A percentile compares a stretch with the other conserved stretches of the same genome.
These are phyloP conservation scores for Slavum lentiscoides DNA, from an alignment of 2,888 invertebrate genomes.

Conservation along the genomic window DNA sequence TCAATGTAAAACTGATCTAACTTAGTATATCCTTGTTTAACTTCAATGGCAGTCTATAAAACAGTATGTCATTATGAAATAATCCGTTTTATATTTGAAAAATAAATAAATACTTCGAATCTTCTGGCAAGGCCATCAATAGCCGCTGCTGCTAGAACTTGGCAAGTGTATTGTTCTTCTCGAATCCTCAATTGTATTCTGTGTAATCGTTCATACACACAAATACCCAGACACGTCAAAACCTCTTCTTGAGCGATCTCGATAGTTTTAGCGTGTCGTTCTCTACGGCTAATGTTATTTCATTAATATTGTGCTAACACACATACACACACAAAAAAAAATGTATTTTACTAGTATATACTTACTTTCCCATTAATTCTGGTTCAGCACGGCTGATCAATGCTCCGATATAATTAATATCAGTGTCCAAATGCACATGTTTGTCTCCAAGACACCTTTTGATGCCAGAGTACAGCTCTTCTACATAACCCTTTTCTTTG, in stretches of 20 bases:
- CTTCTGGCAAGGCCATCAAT: conserved; percentile 85
- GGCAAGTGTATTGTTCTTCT: conserved; percentile 92
- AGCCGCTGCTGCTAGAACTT: conserved; percentile 85
- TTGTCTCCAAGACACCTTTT: conserved; percentile 82
- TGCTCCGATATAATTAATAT: conserved; percentile 85
- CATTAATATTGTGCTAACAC: neutral
- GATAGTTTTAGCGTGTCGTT: conserved; percentile 93
- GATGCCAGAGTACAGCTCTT: conserved; percentile 83
- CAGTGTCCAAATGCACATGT: conserved; percentile 84
- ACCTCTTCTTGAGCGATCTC: conserved; percentile 97
- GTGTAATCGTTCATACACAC: conserved; percentile 87
- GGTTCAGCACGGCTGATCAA: conserved; percentile 89
- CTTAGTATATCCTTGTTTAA: conserved; percentile 85
- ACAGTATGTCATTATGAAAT: conserved; percentile 28
- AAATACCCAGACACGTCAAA: conserved; percentile 89
- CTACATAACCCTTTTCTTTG: conserved; percentile 87
- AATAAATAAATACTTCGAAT: conserved; percentile 67
- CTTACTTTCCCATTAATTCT: conserved; percentile 80
- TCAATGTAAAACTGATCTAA: conserved; percentile 86
- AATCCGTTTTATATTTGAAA: conserved; percentile 2
- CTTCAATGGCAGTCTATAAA: conserved; percentile 76
- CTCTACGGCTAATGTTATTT: conserved; percentile 64
- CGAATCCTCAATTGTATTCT: conserved; percentile 82
- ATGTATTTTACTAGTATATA: conserved; percentile 18
- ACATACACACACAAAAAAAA: neutral